These are phyloP conservation scores for Campaea margaritaria DNA, from an alignment of 2,888 invertebrate genomes.

Conservation along the genomic window DNA sequence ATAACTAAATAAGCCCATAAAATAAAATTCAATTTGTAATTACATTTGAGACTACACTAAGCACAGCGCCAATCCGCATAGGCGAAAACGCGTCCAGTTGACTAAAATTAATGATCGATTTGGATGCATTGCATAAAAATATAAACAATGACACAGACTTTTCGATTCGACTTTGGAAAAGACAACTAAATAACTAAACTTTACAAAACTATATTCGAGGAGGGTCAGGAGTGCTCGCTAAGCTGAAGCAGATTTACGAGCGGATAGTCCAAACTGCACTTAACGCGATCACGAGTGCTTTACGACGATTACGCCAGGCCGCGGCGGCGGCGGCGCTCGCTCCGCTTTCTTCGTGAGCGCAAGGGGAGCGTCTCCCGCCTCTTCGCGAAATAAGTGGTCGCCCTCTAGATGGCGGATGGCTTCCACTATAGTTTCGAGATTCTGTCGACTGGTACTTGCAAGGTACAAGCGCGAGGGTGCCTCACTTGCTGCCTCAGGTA, in stretches of 20 bases:
- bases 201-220: conserved; percentile 81
- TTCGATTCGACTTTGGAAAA: conserved; percentile 83
- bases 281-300: conserved; percentile 91
- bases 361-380: conserved; percentile 85
- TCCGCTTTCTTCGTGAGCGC: conserved; percentile 85
- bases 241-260: conserved; percentile 65
- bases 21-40: conserved; percentile 63
- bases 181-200: conserved; percentile 76
- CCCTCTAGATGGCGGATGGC: conserved; percentile 99
- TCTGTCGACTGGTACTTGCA: conserved; percentile 92
- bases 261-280: conserved; percentile 57
- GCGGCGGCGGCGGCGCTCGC: conserved; percentile 83
- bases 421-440: conserved; percentile 98
- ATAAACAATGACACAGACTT: conserved; percentile 80
- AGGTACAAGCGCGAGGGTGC: conserved; percentile 75
- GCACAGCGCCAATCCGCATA: conserved; percentile 74
- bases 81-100: conserved; percentile 66
- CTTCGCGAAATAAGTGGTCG: conserved; percentile 95
- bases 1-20: conserved; percentile 64
- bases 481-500: conserved; percentile 82
- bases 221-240: conserved; percentile 71
- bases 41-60: conserved; percentile 81
- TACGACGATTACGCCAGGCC: conserved; percentile 96
- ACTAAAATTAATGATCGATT: conserved; percentile 63
- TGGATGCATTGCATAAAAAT: conserved; percentile 68